Base-by-base conservation (phyloP, 1,140 invertebrate genomes). In the Drosophila quadrilineata region DNA sequence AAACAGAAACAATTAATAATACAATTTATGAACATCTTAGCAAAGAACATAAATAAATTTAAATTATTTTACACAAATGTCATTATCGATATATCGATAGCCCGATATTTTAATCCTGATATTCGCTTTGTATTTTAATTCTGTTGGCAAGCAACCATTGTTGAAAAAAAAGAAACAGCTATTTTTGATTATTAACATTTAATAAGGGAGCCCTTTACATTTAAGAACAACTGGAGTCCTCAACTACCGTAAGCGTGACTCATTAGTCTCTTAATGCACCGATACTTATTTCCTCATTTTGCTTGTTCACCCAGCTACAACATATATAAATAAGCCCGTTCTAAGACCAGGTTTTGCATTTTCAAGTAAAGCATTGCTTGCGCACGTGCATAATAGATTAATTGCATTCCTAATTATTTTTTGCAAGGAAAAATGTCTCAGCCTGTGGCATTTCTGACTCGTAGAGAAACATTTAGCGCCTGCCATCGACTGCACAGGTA, bases 401-500 rank as follows among this genome's bases (percentile, higher is more conserved):
- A 43, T 54, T 19, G 8, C 33, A 52, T 14, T 50, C 6, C 14
- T 35, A 9, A 10, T 19, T 29, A 58, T 9, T n/a, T n/a, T n/a
- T n/a, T n/a, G n/a, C n/a, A n/a, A n/a, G n/a, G n/a, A n/a, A n/a
- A n/a, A 33, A 88, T 88, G 75, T 90, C 91, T 46, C 88, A 91
- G 85, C 92, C 92, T 52, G 92, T 94, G 68, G 93, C 92, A 54
- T 94, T 93, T 71, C 91, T 95, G 60, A 95, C 93, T 3, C 91
- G 94, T 67, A 92, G 92, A 80, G 93, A 94, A 88, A 92, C 91
- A 5, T 94, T 95, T 74, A 95, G 94, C 71, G 93, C 94, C 35
- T 93, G 93, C 72, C 94, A 95, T 82, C 91, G 94, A 54, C 89
- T 95, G 38, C 93, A 95, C 75, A 95, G 94, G 94, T 95, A 90